Evolutionary conservation across 2,888 invertebrate genomes (phyloP).

Genomic region (Eupithecia subfuscata): DNA sequence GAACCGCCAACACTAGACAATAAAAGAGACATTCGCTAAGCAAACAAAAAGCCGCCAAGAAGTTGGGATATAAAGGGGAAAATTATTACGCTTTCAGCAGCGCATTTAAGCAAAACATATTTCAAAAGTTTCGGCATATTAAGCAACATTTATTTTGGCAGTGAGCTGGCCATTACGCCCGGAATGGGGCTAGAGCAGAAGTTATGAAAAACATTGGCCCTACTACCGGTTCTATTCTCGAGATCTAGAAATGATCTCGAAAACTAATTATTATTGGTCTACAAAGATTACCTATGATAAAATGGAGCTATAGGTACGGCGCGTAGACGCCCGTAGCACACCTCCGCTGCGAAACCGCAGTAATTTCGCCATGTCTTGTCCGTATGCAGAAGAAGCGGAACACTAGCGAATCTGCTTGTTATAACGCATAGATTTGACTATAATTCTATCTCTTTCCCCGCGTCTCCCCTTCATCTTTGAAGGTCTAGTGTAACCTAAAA

Average conservation of each 20-base stretch:
- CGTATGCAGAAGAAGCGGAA: no score
- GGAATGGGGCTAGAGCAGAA: constrained; percentile 58
- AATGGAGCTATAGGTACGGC: no score
- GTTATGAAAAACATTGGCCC: constrained; percentile 68
- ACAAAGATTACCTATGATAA: neutral
- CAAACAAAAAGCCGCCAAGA: constrained; percentile 47
- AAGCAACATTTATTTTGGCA: constrained; percentile 84
- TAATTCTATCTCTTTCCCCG: no score
- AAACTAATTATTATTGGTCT: neutral
- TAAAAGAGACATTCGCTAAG: constrained; percentile 40
- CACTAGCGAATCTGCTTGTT: no score
- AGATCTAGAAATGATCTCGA: neutral
- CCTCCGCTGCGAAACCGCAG: no score
- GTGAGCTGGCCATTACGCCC: constrained; percentile 77
- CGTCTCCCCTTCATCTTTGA: no score
- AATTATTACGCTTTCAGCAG: constrained; percentile 82
- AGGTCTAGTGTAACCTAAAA: no score
- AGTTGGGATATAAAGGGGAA: constrained; percentile 72
- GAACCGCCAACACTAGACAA: constrained; percentile 38
- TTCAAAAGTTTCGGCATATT: constrained; percentile 83
- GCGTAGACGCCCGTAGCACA: no score
- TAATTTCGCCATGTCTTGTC: no score
- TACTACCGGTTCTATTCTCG: constrained; percentile 48
- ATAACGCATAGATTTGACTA: no score
- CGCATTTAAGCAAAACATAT: constrained; percentile 82